Evolutionary conservation across 2,888 invertebrate species (phyloP), one percentile per base, ranked within the genome.

Genomic region (Phortica magna): DNA sequence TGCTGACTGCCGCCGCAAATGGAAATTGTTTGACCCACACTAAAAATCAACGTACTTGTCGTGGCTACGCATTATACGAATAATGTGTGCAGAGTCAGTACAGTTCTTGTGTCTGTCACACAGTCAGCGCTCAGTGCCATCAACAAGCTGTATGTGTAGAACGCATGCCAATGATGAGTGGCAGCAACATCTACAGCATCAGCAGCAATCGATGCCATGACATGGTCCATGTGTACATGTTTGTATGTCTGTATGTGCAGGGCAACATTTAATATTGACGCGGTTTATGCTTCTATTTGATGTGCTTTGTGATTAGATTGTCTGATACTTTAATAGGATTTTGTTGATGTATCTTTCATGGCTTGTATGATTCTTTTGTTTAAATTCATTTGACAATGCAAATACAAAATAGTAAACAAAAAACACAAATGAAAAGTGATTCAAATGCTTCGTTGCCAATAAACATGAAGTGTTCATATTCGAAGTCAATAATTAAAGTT

Each of bases 271-370:
- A 83, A 79, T 77, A 79, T 76, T 77, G 80, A 77, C 86, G 87
- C 85, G 85, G 85, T 79, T 85, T 85, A 83, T 84, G 19, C 7
- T 61, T 61, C 61, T 61, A 22, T 61, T 48, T 61, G 61, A 17
- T 22, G 61, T 22, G 41, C 65, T 41, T 84, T 84, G 85, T 87
- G 85, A 85, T 85, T 85, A 85, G 85, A 87, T 85, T 85, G 85
- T 85, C 87, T 85, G 85, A 85, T 85, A 87, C 85, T 87, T 85
- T 87, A 85, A 85, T 85, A 87, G 85, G 85, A 85, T 85, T 85
- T 83, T 1, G 31, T 31, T 31, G 31, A 2, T 4, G 3, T 31
- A 4, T 31, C 31, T 31, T 31, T 31, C 31, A 31, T 4, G 31
- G 2, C 5, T 31, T 31, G 31, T 31, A 31, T 31, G 0, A 0